A percentile compares a stretch with the other conserved stretches of the same genome.
Evolutionary conservation across 2,888 invertebrate species (phyloP).

Genomic region (Agrochola macilenta): DNA sequence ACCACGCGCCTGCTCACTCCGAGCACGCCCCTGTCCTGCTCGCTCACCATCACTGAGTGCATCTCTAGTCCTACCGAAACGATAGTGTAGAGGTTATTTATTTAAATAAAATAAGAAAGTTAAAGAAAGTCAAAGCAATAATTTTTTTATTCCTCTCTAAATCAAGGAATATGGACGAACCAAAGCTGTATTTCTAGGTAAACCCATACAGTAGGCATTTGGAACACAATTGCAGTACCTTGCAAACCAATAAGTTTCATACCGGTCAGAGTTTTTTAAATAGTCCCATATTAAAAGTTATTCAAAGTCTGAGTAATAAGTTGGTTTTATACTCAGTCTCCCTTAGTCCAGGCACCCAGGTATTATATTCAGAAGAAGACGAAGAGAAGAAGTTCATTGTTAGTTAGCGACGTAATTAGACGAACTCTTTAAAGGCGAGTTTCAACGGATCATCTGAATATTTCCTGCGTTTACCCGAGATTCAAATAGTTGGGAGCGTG

Average conservation of each 20-base stretch:
- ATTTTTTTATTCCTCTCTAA: neutral
- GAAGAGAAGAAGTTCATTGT: neutral
- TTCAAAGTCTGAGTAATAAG: neutral
- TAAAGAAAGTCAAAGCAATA: conserved; percentile 8
- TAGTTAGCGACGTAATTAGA: neutral
- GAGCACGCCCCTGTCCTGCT: conserved; percentile 72
- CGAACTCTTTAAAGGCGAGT: neutral
- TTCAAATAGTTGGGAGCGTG: neutral
- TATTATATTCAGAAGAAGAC: neutral
- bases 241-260: neutral
- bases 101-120: conserved; percentile 52
- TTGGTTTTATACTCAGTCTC: neutral
- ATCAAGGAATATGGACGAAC: no score
- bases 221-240: neutral
- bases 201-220: neutral
- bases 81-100: conserved; percentile 49
- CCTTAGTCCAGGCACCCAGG: neutral
- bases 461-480: neutral
- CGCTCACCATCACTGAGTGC: conserved; percentile 73
- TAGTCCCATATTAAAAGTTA: neutral
- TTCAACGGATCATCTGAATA: neutral
- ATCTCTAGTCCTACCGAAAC: conserved; percentile 47
- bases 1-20: conserved; percentile 65
- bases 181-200: neutral
- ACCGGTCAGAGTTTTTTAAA: neutral